phyloP scores from a whole-genome alignment of 2,888 invertebrate genomes.

The Drosophila siamana region DNA sequence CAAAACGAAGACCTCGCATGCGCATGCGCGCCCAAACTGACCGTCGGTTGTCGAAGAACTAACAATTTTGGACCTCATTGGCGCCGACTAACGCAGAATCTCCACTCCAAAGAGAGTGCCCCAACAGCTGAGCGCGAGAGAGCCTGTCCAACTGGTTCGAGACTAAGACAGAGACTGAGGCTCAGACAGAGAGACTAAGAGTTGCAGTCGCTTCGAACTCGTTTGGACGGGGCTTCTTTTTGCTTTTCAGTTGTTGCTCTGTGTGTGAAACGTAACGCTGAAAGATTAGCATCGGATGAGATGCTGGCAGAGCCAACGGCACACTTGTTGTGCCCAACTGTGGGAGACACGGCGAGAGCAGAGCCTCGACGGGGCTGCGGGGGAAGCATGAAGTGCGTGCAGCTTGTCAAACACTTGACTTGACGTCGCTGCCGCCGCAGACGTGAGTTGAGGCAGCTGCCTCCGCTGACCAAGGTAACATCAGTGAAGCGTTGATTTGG shows the following conservation, averaged over 20 bases:
- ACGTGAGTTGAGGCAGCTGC: conserved; percentile 37
- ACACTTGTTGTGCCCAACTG: conserved; percentile 42
- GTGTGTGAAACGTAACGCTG: conserved; percentile 41
- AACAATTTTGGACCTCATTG: conserved; percentile 70
- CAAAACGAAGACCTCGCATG: conserved; percentile 54
- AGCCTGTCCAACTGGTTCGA: conserved; percentile 66
- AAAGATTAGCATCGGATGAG: conserved; percentile 44
- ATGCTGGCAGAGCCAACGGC: conserved; percentile 12
- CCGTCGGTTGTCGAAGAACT: conserved; percentile 84
- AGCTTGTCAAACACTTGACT: conserved; percentile 72
- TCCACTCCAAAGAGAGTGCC: conserved; percentile 14
- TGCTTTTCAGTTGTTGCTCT: not conserved
- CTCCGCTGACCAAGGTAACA: conserved; percentile 61
- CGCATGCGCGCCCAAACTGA: conserved; percentile 85
- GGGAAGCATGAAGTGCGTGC: conserved; percentile 20
- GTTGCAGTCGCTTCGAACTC: conserved; percentile 41
- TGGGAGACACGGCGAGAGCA: not conserved
- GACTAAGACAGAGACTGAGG: too few relatives aligned
- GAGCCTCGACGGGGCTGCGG: not conserved
- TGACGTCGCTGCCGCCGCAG: conserved; percentile 28
- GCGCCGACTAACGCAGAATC: conserved; percentile 66
- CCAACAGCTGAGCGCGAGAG: conserved; percentile 9
- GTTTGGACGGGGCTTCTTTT: conserved; percentile 56
- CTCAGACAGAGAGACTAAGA: too few relatives aligned
- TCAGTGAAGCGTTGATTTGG: conserved; percentile 54